Percentiles rank a stretch among this genome's conserved stretches.
Evolutionary conservation across 2,888 invertebrate genomes (phyloP).

Genomic region (Torymus auratus): DNA sequence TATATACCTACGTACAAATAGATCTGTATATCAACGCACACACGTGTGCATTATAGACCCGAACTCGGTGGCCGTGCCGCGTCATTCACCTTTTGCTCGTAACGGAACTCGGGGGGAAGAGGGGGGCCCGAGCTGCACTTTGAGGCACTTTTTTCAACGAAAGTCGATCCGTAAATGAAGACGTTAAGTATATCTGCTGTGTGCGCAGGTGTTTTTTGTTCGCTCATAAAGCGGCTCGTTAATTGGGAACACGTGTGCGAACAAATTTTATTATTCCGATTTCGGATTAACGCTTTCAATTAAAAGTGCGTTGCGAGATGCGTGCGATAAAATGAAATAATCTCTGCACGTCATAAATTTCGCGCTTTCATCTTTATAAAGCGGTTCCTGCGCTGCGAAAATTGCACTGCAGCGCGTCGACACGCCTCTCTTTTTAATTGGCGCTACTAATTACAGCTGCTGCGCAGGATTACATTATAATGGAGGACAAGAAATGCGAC

Average conservation of each 20-base stretch:
- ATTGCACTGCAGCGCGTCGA: too few relatives aligned
- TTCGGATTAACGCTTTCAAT: slow-evolving; percentile 13
- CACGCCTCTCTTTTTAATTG: too few relatives aligned
- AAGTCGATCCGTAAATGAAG: slow-evolving; percentile 24
- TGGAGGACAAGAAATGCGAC: too few relatives aligned
- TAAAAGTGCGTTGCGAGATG: background rate
- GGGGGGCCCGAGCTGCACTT: slow-evolving; percentile 2
- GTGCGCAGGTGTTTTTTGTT: background rate
- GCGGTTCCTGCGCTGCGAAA: too few relatives aligned
- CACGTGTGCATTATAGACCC: background rate
- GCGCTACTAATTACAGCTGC: too few relatives aligned
- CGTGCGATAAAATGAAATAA: too few relatives aligned
- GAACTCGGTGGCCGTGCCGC: slow-evolving; percentile 22
- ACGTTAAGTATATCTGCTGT: background rate
- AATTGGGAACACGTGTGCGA: background rate
- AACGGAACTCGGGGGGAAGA: slow-evolving; percentile 23
- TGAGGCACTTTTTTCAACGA: background rate
- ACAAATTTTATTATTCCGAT: slow-evolving; percentile 25
- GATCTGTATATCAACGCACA: too few relatives aligned
- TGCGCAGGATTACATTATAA: too few relatives aligned
- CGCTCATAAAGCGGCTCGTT: background rate
- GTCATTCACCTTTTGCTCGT: slow-evolving; percentile 11
- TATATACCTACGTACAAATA: too few relatives aligned
- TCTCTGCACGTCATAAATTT: too few relatives aligned
- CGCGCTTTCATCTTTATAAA: too few relatives aligned